Base-by-base conservation (phyloP, 2,113 vertebrate species). In the Ursus arctos region DNA sequence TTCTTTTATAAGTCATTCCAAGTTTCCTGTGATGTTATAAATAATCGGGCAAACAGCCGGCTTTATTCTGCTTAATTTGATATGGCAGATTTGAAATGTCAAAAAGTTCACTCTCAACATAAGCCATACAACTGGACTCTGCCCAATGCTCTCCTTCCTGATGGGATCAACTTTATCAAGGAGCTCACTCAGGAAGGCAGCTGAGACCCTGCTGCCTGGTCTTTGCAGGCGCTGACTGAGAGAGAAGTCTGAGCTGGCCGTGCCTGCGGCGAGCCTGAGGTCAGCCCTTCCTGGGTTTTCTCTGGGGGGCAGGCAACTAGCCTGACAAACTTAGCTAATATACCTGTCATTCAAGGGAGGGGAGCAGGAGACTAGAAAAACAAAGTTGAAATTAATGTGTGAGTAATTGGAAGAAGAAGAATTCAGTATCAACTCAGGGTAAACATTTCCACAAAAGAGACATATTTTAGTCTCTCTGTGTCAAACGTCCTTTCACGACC, bases 11-110 rank as follows among this genome's bases (percentile, higher is more conserved):
- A 99, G 98, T 98, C 98, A 98, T 98, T 99, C 97, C 96, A 98
- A 98, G 98, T 99, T 99, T 99, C 98, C 98, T 98, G 98, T 98
- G 98, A 99, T 99, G 99, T 98, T 99, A 99, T 99, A 99, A 99
- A 99, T 99, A 99, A 99, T 98, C 51, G 1, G 88, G 96, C 92
- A 98, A 99, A 97, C 98, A 98, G 98, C 98, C 88, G 55, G 97
- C 98, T 99, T 99, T 98, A 99, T 99, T 98, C 98, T 98, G 61
- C 95, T 98, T 99, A 98, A 99, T 99, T 98, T 98, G 98, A 99
- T 99, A 98, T 95, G 98, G 98, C 98, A 99, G 98, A 98, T 97
- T 98, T 96, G 88, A 97, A 98, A 94, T 98, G 97, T 94, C 97
- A 76, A 95, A 97, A 98, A 98, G 98, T 98, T 98, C 98, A 98